Conservation (phyloP, 2,888 invertebrate genomes). For the Drosophila lutescens region DNA sequence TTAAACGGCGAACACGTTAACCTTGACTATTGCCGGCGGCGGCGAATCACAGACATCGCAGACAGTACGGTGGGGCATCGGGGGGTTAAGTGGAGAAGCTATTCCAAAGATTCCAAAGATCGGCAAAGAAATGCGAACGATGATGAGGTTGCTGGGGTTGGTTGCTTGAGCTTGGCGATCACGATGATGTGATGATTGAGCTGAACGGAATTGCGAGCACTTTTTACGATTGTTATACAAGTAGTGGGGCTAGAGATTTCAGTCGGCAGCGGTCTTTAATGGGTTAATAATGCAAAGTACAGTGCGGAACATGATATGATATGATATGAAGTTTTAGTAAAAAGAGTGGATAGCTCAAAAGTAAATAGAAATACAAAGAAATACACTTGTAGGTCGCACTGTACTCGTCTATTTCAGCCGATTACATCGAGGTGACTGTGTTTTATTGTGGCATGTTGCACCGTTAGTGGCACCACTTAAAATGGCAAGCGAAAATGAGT, state of each 20-base stretch:
- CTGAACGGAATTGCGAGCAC: constrained; percentile 27
- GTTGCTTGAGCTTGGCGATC: too few relatives aligned
- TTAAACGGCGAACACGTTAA: constrained; percentile 50
- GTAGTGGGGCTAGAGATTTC: constrained; percentile 15
- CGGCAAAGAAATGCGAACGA: constrained; percentile 38
- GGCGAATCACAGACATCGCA: constrained; percentile 10
- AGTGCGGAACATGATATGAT: neutral
- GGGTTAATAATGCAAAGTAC: constrained; percentile 59
- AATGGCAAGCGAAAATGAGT: constrained; percentile 27
- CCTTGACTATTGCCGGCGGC: constrained; percentile 51
- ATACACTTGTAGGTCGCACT: neutral
- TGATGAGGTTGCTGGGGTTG: constrained; percentile 1
- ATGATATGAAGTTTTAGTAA: too few relatives aligned
- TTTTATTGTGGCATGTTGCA: constrained; percentile 3
- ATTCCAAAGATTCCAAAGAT: constrained; percentile 11
- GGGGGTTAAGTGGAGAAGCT: constrained; percentile 22
- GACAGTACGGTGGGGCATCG: constrained; percentile 7
- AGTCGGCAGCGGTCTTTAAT: constrained; percentile 45
- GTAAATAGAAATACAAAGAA: too few relatives aligned
- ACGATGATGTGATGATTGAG: neutral
- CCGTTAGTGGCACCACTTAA: constrained; percentile 19
- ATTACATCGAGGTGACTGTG: neutral
- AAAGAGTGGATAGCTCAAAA: too few relatives aligned
- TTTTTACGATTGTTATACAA: constrained; percentile 32
- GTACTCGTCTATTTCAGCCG: neutral